Evolutionary conservation across 2,113 vertebrate genomes (phyloP).

Genomic region (Mustelus asterias): DNA sequence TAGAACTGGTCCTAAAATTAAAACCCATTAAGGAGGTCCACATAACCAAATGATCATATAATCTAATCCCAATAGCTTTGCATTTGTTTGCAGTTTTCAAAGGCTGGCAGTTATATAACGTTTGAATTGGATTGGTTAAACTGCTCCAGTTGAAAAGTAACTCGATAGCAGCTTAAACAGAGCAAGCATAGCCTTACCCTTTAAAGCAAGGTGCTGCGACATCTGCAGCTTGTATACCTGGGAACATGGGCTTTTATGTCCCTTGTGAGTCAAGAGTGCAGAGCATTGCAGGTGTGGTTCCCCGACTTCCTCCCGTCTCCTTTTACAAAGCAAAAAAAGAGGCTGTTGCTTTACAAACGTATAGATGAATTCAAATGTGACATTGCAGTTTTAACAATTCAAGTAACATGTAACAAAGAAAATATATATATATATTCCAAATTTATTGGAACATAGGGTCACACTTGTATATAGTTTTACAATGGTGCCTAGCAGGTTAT

Average conservation of each 20-base stretch:
- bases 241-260: background rate
- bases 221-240: no score
- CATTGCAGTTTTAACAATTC: slow-evolving; percentile 5
- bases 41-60: background rate
- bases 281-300: background rate
- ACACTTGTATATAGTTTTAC: slow-evolving; percentile 50
- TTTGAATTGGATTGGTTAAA: slow-evolving; percentile 4
- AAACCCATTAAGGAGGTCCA: background rate
- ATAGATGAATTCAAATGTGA: slow-evolving; percentile 16
- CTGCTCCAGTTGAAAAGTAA: background rate
- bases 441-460: slow-evolving; percentile 52
- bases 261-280: background rate
- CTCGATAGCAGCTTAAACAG: background rate
- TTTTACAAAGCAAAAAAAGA: background rate
- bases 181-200: background rate
- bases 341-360: slow-evolving; percentile 4
- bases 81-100: background rate
- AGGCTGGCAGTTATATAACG: background rate
- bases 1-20: background rate
- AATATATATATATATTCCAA: slow-evolving; percentile 48
- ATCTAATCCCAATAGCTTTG: background rate
- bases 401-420: slow-evolving; percentile 42
- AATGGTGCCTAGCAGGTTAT: slow-evolving; percentile 53
- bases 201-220: background rate
- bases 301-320: background rate